Percentiles rank a stretch among this genome's conserved stretches.
Evolutionary conservation across 1,140 invertebrate species (phyloP).

Genomic region (Temnothorax longispinosus): DNA sequence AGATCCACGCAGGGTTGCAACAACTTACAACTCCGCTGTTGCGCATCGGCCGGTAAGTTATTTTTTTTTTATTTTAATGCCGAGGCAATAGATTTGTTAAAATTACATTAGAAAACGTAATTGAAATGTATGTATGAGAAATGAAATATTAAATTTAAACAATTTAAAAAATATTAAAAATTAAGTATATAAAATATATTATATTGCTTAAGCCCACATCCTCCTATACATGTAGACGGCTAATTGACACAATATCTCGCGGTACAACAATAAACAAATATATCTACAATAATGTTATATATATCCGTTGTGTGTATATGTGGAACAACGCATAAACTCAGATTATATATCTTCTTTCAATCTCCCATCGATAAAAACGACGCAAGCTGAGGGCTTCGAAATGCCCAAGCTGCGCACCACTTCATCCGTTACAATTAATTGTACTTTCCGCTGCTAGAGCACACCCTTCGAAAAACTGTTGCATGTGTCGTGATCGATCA

Average conservation of each 20-base stretch:
- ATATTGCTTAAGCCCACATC: not conserved
- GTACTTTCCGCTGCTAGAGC: not conserved
- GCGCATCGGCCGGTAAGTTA: no score
- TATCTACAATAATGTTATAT: not conserved
- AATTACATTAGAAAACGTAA: no score
- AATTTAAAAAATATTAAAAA: no score
- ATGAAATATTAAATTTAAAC: no score
- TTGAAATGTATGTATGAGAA: no score
- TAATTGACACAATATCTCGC: slow-evolving; percentile 3
- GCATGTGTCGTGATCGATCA: slow-evolving; percentile 23
- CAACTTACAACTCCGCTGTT: no score
- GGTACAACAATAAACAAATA: not conserved
- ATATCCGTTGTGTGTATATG: not conserved
- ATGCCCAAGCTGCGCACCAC: not conserved
- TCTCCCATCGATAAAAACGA: not conserved
- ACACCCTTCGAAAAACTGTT: not conserved
- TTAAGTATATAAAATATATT: no score
- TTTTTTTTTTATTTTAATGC: no score
- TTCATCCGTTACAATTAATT: slow-evolving; percentile 17
- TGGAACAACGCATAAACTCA: not conserved
- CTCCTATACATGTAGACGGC: not conserved
- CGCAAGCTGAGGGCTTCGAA: not conserved
- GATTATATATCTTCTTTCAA: not conserved
- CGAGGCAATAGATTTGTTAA: no score
- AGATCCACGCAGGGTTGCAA: no score